Evolutionary conservation across 2,888 invertebrate species (phyloP).

Genomic region (Hirtodrosophila confusa): DNA sequence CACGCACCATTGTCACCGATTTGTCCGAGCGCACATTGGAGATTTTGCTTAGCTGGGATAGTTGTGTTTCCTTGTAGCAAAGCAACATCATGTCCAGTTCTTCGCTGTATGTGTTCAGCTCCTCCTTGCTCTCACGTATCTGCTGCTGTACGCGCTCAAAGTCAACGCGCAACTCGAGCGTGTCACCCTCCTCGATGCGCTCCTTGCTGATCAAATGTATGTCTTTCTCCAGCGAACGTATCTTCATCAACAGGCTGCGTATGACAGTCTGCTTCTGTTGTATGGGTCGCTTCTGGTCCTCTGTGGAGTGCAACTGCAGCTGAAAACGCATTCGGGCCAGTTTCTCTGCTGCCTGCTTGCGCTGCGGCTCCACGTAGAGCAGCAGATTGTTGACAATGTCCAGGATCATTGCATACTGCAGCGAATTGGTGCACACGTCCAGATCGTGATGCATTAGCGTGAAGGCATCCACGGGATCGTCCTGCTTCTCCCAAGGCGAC

Average conservation of each 20-base stretch:
- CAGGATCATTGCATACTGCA: slow-evolving; percentile 97
- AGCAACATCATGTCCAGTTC: slow-evolving; percentile 98
- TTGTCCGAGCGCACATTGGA: slow-evolving; percentile 89
- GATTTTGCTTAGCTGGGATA: slow-evolving; percentile 86
- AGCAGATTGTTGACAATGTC: slow-evolving; percentile 99
- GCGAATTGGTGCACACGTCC: slow-evolving; percentile 98
- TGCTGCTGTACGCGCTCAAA: slow-evolving; percentile 87
- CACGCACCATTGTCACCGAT: slow-evolving; percentile 91
- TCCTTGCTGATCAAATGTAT: slow-evolving; percentile 94
- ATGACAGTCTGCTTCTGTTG: slow-evolving; percentile 94
- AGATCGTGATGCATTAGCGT: slow-evolving; percentile 99
- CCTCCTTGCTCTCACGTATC: slow-evolving; percentile 95
- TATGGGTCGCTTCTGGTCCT: slow-evolving; percentile 96
- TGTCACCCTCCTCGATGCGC: slow-evolving; percentile 88
- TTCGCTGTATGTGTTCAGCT: slow-evolving; percentile 93
- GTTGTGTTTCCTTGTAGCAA: slow-evolving; percentile 93
- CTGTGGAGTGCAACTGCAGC: slow-evolving; percentile 94
- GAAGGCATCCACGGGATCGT: slow-evolving; percentile 97
- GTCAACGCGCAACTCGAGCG: slow-evolving; percentile 87
- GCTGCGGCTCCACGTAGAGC: slow-evolving; percentile 97
- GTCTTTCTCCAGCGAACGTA: slow-evolving; percentile 94
- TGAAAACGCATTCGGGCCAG: slow-evolving; percentile 97
- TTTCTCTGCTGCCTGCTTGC: slow-evolving; percentile 93
- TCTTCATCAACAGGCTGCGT: slow-evolving; percentile 89
- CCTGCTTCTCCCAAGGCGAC: slow-evolving; percentile 91